phyloP scores from a whole-genome alignment of 2,797 vertebrate genomes.

The Micropoecilia bifurca region DNA sequence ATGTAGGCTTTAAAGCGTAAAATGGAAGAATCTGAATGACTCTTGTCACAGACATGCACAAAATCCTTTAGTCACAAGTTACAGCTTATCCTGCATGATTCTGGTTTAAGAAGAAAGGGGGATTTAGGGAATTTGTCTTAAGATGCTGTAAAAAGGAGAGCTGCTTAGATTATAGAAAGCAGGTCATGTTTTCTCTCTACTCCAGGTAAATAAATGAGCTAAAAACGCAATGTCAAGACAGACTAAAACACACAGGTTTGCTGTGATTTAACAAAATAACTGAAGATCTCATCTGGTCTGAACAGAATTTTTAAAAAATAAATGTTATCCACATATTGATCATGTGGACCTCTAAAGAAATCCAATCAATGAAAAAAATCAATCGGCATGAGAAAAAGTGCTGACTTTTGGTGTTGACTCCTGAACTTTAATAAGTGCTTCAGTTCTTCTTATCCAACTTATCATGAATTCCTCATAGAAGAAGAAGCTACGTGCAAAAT shows the following conservation, averaged over 20 bases:
- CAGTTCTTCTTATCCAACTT: constrained; percentile 8
- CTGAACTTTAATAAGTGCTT: constrained; percentile 11
- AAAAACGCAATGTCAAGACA: constrained; percentile 18
- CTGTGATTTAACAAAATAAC: constrained; percentile 66
- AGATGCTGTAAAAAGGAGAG: background rate
- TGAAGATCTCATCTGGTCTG: constrained; percentile 13
- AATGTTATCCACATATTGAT: constrained; percentile 28
- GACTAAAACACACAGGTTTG: constrained; percentile 26
- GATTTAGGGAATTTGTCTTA: background rate
- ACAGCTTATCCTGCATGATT: background rate
- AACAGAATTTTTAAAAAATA: background rate
- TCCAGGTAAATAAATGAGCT: constrained; percentile 24
- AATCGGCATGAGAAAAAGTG: background rate
- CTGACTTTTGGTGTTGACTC: background rate
- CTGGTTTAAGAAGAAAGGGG: background rate
- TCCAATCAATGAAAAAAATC: constrained; percentile 21
- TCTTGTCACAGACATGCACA: background rate
- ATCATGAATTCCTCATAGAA: constrained; percentile 5
- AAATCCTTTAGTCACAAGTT: constrained; percentile 14
- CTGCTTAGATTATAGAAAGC: background rate
- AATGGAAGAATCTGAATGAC: background rate
- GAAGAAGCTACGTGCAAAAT: constrained; percentile 35
- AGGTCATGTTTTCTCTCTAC: constrained; percentile 3
- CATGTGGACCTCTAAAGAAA: constrained; percentile 41
- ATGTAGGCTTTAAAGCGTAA: background rate